Percentiles rank a stretch among this genome's conserved stretches.
Conservation (phyloP, 1,140 invertebrate genomes). For the Lordiphosa stackelbergi region DNA sequence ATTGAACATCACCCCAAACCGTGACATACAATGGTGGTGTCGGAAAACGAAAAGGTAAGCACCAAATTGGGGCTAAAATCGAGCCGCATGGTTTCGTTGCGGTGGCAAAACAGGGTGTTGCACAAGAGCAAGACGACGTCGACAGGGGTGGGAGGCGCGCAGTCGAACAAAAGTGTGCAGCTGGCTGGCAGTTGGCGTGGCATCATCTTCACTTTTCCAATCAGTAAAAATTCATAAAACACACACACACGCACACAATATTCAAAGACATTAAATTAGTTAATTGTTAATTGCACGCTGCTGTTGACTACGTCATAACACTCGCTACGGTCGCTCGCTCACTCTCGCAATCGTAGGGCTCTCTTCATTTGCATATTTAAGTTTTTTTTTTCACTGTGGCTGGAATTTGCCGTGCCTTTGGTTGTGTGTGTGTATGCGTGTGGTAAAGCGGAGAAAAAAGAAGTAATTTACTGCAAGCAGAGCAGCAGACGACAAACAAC, state of each 20-base stretch:
- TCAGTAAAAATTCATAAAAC: slow-evolving; percentile 24
- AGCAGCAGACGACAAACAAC: slow-evolving; percentile 42
- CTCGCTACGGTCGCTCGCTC: slow-evolving; percentile 24
- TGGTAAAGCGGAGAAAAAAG: slow-evolving; percentile 47
- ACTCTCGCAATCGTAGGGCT: slow-evolving; percentile 9
- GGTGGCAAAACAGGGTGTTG: slow-evolving; percentile 55
- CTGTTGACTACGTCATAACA: slow-evolving; percentile 46
- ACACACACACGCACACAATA: slow-evolving; percentile 12
- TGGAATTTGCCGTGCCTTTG: slow-evolving; percentile 44
- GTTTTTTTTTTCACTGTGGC: slow-evolving; percentile 42
- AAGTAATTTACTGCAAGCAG: slow-evolving; percentile 60
- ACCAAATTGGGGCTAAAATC: slow-evolving; percentile 11
- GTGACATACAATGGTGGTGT: slow-evolving; percentile 58
- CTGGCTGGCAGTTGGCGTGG: slow-evolving; percentile 45
- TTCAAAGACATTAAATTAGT: slow-evolving; percentile 26
- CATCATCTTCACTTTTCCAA: slow-evolving; percentile 46
- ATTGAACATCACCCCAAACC: slow-evolving; percentile 19
- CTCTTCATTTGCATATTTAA: slow-evolving; percentile 55
- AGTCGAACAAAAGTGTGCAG: slow-evolving; percentile 36
- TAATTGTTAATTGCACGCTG: slow-evolving; percentile 45
- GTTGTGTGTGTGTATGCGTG: slow-evolving; percentile 22
- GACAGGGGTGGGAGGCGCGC: slow-evolving; percentile 15
- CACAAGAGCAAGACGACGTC: slow-evolving; percentile 38
- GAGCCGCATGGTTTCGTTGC: slow-evolving; percentile 55
- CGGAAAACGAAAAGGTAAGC: slow-evolving; percentile 64